Conservation (phyloP, 2,113 vertebrate genomes). For the Leucosticte australis region DNA sequence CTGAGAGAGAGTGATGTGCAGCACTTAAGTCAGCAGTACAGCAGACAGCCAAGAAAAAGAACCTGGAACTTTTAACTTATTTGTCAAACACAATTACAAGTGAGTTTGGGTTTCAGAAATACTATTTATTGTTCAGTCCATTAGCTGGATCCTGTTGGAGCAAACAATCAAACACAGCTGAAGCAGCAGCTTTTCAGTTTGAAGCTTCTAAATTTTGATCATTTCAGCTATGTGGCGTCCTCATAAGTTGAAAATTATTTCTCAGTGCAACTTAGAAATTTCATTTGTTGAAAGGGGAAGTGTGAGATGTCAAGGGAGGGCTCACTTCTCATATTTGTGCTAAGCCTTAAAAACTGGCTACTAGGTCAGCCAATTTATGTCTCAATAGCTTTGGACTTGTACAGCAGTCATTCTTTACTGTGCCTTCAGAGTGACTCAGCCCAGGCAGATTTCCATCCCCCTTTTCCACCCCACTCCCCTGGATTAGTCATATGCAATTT, state of each 20-base stretch:
- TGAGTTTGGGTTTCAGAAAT: background rate
- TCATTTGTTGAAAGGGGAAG: background rate
- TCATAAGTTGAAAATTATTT: background rate
- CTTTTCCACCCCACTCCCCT: background rate
- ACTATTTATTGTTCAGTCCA: background rate
- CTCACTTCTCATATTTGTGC: background rate
- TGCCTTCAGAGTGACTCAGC: conserved; percentile 30
- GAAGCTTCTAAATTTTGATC: background rate
- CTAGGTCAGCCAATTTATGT: conserved; percentile 22
- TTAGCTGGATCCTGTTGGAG: conserved; percentile 18
- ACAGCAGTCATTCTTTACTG: background rate
- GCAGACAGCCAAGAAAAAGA: background rate
- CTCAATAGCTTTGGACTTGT: conserved; percentile 1
- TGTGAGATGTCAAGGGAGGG: background rate
- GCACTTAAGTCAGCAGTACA: background rate
- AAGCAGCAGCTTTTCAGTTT: background rate
- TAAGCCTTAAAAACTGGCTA: background rate
- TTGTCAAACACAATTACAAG: background rate
- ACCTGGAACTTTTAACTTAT: background rate
- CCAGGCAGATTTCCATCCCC: conserved; percentile 15
- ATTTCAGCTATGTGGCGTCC: background rate
- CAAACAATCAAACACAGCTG: background rate
- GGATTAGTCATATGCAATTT: conserved; percentile 9
- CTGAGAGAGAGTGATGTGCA: background rate
- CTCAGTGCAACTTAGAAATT: background rate